Percentiles rank a stretch among this genome's conserved stretches.
Conservation (phyloP, 1,140 invertebrate genomes). For the Euschistus heros region DNA sequence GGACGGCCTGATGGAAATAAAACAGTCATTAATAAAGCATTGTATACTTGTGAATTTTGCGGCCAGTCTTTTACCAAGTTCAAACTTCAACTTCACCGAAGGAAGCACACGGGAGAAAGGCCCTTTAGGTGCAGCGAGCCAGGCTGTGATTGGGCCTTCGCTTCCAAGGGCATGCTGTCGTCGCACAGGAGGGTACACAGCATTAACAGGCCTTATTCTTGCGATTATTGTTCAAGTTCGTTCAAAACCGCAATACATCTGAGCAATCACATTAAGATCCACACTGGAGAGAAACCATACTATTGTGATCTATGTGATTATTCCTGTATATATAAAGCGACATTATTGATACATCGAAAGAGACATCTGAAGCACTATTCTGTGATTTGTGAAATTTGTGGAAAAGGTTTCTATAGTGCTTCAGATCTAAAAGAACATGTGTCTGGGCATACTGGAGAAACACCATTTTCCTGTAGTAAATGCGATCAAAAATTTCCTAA, state of each 20-base stretch:
- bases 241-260: constrained; percentile 33
- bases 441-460: constrained; percentile 39
- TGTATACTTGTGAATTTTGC: constrained; percentile 12
- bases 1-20: neutral
- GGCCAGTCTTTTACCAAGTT: constrained; percentile 12
- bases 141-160: constrained; percentile 5
- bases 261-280: constrained; percentile 57
- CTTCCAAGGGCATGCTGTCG: constrained; percentile 9
- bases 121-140: constrained; percentile 4
- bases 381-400: constrained; percentile 36
- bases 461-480: constrained; percentile 43
- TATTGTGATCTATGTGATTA: constrained; percentile 31
- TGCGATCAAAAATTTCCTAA: constrained; percentile 45
- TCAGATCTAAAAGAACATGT: constrained; percentile 33
- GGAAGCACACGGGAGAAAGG: constrained; percentile 16
- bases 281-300: constrained; percentile 61
- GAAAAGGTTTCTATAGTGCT: constrained; percentile 40
- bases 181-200: neutral
- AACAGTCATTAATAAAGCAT: neutral
- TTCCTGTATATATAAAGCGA: constrained; percentile 33
- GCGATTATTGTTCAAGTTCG: neutral
- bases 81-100: constrained; percentile 17
- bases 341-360: constrained; percentile 35
- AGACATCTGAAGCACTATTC: constrained; percentile 37
- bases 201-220: neutral